Base-by-base conservation (phyloP, 2,797 vertebrate genomes). In the Rachycentron canadum region DNA sequence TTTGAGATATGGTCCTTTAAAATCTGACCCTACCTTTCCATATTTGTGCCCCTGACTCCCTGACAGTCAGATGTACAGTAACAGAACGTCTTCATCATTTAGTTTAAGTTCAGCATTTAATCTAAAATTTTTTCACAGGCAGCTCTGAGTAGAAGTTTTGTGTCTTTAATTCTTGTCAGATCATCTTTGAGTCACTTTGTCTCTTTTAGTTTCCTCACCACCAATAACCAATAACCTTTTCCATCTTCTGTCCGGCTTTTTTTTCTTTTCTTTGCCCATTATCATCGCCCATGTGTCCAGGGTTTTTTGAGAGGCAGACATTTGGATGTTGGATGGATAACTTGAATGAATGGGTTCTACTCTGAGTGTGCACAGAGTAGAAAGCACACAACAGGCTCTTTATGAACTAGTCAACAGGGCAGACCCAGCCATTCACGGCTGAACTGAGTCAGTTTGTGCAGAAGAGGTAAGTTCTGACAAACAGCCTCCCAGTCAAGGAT, bases 401-500 rank as follows among this genome's bases (percentile, higher is more conserved):
- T 70, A 40, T 82, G 62, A 81, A 38, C 45, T 63, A 41, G 73
- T 66, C 26, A 43, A n/a, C 78, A 61, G 56, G 52, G 34, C 70
- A 57, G 79, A 86, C 58, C 56, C 36, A 19, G 60, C 63, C 67
- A 50, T 84, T 89, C 86, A 88, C 1, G 1, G 47, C 32, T 63
- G n/a, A 58, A 38, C 68, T n/a, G 49, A 65, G 41, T 72, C 61
- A 5, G 55, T 57, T 43, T 84, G 66, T 68, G 64, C 55, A 71
- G 45, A 66, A 57, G 36, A 69, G 56, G 55, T 71, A 76, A 45
- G 66, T 84, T 75, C 75, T 81, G 52, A 59, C 76, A 73, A 83
- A 85, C 75, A 57, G 62, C 13, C 49, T 69, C 26, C 30, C 45
- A 65, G 72, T 79, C 76, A 83, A 83, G 85, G 79, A 78, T 69